phyloP scores from a whole-genome alignment of 1,140 invertebrate genomes.

The Bilobella aurantiaca region DNA sequence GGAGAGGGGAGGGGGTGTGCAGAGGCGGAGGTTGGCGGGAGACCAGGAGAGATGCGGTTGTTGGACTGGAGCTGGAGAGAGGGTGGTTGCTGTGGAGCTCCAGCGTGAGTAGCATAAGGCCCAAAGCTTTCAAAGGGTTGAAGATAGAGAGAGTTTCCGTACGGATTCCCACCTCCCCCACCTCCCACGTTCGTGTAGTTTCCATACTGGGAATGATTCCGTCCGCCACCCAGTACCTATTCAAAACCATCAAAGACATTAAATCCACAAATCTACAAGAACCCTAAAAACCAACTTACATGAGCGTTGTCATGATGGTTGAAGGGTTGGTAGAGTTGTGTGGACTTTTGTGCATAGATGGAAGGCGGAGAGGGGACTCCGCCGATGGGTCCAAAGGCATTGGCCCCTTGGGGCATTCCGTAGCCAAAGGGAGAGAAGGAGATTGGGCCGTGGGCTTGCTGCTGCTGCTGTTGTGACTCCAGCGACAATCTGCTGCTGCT shows the following conservation, averaged over 20 bases:
- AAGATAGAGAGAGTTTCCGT: neutral
- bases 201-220: neutral
- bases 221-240: neutral
- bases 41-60: conserved; percentile 2
- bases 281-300: neutral
- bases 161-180: neutral
- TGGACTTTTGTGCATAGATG: neutral
- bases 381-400: neutral
- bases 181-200: neutral
- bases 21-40: neutral
- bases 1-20: neutral
- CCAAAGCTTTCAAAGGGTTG: neutral
- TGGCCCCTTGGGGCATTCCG: conserved; percentile 3
- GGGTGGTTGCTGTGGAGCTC: neutral
- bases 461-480: neutral
- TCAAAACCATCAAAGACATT: no score
- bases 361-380: neutral
- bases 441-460: neutral
- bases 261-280: no score
- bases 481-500: conserved; percentile 3
- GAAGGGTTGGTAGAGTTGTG: neutral
- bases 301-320: neutral
- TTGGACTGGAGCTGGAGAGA: conserved; percentile 7
- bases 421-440: conserved; percentile 9
- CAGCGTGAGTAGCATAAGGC: neutral